phyloP scores from a whole-genome alignment of 2,113 vertebrate species.

The Rhinolophus ferrumequinum region DNA sequence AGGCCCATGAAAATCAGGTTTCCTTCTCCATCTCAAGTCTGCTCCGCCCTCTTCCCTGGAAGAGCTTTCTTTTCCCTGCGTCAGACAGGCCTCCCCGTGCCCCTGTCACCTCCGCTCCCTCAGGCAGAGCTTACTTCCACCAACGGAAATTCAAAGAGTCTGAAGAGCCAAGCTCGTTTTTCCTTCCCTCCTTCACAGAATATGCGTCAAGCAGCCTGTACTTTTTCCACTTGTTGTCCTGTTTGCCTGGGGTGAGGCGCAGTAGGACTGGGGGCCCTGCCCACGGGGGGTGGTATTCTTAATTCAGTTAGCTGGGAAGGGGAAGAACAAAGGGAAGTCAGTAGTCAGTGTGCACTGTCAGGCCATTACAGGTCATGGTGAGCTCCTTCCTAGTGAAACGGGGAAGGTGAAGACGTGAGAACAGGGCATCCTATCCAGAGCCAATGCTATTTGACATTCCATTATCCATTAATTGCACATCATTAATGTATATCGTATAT shows the following conservation, averaged over 20 bases:
- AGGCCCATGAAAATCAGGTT: background rate
- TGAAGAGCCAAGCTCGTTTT: background rate
- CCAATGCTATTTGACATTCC: background rate
- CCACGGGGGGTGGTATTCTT: background rate
- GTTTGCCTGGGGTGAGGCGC: too few relatives aligned
- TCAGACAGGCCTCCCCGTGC: accelerated
- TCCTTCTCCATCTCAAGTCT: background rate
- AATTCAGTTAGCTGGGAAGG: background rate
- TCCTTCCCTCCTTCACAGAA: background rate
- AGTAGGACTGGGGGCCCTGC: background rate
- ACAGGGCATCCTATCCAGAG: background rate
- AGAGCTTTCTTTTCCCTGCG: background rate
- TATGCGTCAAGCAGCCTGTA: too few relatives aligned
- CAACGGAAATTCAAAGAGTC: background rate
- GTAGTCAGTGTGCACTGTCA: background rate
- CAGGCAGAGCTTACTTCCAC: background rate
- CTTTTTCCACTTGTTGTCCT: background rate
- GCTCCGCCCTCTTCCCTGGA: background rate
- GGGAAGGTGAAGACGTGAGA: too few relatives aligned
- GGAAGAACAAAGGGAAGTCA: background rate
- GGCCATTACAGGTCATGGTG: background rate
- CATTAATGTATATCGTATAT: background rate
- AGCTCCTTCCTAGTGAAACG: background rate
- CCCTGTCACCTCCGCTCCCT: background rate
- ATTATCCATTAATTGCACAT: background rate